Base-by-base conservation (phyloP, 2,113 vertebrate genomes). In the Genyomyrus donnyi region DNA sequence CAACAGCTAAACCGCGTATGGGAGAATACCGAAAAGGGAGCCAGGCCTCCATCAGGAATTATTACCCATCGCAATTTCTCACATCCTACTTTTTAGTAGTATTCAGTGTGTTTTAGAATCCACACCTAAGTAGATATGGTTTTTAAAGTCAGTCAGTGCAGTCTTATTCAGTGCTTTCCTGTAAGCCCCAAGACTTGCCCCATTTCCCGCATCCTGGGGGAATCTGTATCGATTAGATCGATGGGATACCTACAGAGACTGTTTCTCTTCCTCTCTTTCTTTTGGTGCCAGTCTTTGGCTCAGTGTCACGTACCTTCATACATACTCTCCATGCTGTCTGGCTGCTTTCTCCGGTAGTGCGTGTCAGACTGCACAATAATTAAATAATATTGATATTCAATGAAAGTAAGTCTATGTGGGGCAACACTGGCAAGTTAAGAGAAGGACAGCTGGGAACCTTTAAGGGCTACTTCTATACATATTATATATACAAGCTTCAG, bases 301-400 rank as follows among this genome's bases (percentile, higher is more conserved):
- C 95, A 93, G 95, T 92, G 93, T 93, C 94, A 95, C 94, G 94
- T 90, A 91, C 93, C 95, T 93, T 92, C 94, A 94, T 93, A 93
- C 93, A 94, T 85, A 89, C 94, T 94, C 95, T 94, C 93, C 95
- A 95, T 95, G 95, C 96, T 95, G 94, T 95, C 96, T 95, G 97
- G 94, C 98, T 97, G 97, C 97, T 98, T 97, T 97, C 66, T 70
- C 66, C 66, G 7, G n/a, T 31, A 27, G 96, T 93, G 95, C 97
- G 96, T 97, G 97, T 99, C 98, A 98, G 97, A 98, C 97, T 49
- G 48, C 96, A 96, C 97, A 98, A 98, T 99, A 99, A 99, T 99
- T 98, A 99, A 98, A 96, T 96, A 97, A 98, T 98, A 99, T 98
- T 97, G 98, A 99, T 99, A 97, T 95, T 96, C 96, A 96, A 98